Base-by-base conservation (phyloP, 2,888 invertebrate genomes). In the Iphiclides podalirius region DNA sequence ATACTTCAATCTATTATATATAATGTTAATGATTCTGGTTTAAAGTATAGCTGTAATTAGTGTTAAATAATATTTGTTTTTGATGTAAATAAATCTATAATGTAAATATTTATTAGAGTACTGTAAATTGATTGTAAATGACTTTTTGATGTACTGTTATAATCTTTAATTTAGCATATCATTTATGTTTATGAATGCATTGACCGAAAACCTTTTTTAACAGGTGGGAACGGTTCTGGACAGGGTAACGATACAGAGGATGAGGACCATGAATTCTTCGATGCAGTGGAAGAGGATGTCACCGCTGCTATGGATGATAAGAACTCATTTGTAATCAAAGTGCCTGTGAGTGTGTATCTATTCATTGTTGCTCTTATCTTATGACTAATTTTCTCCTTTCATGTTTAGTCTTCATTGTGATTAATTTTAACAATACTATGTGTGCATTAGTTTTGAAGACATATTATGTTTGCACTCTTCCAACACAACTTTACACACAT, bases 231-330 rank as follows among this genome's bases (percentile, higher is more conserved):
- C 67, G 90, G 91, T 46, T 57, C 90, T 52, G 73, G 89, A 58
- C 64, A 90, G 77, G 78, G 81, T 49, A 83, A 86, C 67, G 88
- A 88, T 14, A 85, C 87, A 51, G 92, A 93, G 74, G 94, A 94
- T 75, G 94, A 94, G 65, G 94, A 94, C 63, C 93, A 92, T 72
- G 94, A 94, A 67, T 94, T 93, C 78, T 94, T 93, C 66, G 93
- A 94, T 73, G 92, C 92, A 6, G 84, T 91, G 77, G 92, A 91
- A 74, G 90, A 88, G 64, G 85, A 81, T 26, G 78, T 75, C 57
- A 67, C 80, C 64, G 72, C 79, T 60, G 75, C 66, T 63, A 84
- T 75, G 75, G 86, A 81, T 44, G 87, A 82, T 61, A 81, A 79
- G 62, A 87, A 72, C 61, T 89, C 90, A 53, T 93, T 94, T 79